Evolutionary conservation across 2,113 vertebrate genomes (phyloP).

Genomic region (Numenius arquata): DNA sequence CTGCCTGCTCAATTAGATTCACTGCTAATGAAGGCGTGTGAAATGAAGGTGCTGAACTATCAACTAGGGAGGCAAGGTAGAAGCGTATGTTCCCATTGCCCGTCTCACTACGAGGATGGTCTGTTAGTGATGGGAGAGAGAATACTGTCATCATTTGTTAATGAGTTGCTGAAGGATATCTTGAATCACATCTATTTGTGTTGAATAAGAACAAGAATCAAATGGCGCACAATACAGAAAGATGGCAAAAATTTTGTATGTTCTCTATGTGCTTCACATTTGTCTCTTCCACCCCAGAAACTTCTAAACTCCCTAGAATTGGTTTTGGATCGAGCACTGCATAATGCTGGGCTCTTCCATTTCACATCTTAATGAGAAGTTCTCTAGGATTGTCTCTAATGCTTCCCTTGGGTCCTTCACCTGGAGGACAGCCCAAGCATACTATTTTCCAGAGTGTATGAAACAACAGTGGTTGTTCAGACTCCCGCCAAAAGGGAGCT

Average conservation of each 20-base stretch:
- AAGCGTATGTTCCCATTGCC: rapidly evolving
- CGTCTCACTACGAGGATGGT: background rate
- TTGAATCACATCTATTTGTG: background rate
- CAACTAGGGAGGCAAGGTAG: background rate
- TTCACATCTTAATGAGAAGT: background rate
- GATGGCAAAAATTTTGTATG: background rate
- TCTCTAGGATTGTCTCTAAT: background rate
- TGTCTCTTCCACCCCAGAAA: background rate
- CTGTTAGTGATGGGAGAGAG: background rate
- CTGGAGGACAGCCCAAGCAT: background rate
- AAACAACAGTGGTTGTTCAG: background rate
- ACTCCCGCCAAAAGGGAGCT: background rate
- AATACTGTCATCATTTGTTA: background rate
- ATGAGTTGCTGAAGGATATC: background rate
- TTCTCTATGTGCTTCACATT: background rate
- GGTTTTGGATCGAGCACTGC: background rate
- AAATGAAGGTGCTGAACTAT: background rate
- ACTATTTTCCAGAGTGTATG: background rate
- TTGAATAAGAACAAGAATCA: background rate
- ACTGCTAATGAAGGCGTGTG: background rate
- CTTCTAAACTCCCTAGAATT: background rate
- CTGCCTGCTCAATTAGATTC: background rate
- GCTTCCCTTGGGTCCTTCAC: background rate
- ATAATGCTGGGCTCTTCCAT: background rate
- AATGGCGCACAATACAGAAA: background rate